Percentiles rank a stretch among this genome's conserved stretches.
Conservation (phyloP, 2,113 vertebrate genomes). For the Dascyllus trimaculatus region DNA sequence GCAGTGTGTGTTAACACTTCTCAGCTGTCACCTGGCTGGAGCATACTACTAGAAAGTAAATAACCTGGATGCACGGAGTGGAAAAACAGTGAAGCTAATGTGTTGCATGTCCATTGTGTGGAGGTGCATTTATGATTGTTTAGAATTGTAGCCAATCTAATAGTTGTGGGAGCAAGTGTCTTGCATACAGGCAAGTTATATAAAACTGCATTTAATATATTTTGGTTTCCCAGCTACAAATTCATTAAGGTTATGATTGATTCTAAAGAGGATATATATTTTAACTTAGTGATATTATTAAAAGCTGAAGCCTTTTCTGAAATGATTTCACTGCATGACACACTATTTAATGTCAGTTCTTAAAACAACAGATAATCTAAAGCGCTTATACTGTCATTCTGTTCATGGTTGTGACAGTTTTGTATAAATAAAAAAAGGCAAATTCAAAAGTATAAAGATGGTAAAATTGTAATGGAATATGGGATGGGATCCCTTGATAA, state of each 20-base stretch:
- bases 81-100: conserved; percentile 59
- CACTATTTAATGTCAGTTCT: no score
- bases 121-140: conserved; percentile 34
- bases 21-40: conserved; percentile 83
- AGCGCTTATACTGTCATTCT: no score
- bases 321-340: no score
- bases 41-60: conserved; percentile 77
- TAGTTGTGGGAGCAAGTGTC: background rate
- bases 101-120: conserved; percentile 80
- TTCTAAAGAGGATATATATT: no score
- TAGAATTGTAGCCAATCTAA: background rate
- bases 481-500: no score
- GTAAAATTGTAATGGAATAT: background rate
- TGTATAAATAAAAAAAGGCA: no score
- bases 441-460: background rate
- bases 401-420: no score
- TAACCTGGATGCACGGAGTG: conserved; percentile 85
- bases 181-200: background rate
- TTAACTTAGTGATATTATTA: no score
- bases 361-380: no score
- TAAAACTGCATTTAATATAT: background rate
- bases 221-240: background rate
- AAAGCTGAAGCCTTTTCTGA: no score
- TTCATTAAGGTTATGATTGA: background rate
- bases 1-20: conserved; percentile 84